phyloP scores from a whole-genome alignment of 1,140 invertebrate genomes.

The Pissodes strobi region DNA sequence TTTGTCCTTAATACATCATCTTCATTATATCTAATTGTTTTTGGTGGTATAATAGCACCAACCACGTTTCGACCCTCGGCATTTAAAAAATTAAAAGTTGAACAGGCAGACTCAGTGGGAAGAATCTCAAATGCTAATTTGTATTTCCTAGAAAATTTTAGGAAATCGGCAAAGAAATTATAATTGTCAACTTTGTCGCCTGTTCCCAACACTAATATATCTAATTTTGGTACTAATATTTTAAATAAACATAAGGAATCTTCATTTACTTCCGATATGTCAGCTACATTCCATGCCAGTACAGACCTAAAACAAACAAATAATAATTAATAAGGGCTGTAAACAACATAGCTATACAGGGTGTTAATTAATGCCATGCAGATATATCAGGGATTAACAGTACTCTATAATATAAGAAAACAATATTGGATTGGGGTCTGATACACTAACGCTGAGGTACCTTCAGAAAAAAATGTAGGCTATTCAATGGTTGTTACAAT shows the following conservation, averaged over 20 bases:
- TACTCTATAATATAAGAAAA: no score
- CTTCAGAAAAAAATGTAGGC: no score
- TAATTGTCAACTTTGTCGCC: conserved; percentile 61
- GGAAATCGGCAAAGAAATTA: conserved; percentile 56
- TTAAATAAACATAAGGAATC: conserved; percentile 78
- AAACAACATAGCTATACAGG: no score
- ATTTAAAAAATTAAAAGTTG: conserved; percentile 84
- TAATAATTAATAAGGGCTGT: no score
- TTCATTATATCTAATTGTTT: conserved; percentile 54
- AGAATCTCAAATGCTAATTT: conserved; percentile 74
- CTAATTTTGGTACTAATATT: conserved; percentile 80
- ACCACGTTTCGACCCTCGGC: conserved; percentile 75
- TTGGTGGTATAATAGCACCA: conserved; percentile 77
- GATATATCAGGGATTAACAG: no score
- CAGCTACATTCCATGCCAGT: conserved; percentile 81
- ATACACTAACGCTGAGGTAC: no score
- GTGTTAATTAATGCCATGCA: no score
- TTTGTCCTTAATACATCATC: conserved; percentile 58
- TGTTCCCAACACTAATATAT: conserved; percentile 79
- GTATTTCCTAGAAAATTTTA: conserved; percentile 60
- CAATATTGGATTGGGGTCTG: no score
- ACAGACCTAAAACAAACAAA: conserved; percentile 60
- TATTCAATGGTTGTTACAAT: no score
- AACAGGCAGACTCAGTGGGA: conserved; percentile 73
- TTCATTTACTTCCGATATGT: conserved; percentile 70